Percentiles rank a stretch among this genome's conserved stretches.
Evolutionary conservation across 2,797 vertebrate genomes (phyloP).

Genomic region (Pipistrellus kuhlii): DNA sequence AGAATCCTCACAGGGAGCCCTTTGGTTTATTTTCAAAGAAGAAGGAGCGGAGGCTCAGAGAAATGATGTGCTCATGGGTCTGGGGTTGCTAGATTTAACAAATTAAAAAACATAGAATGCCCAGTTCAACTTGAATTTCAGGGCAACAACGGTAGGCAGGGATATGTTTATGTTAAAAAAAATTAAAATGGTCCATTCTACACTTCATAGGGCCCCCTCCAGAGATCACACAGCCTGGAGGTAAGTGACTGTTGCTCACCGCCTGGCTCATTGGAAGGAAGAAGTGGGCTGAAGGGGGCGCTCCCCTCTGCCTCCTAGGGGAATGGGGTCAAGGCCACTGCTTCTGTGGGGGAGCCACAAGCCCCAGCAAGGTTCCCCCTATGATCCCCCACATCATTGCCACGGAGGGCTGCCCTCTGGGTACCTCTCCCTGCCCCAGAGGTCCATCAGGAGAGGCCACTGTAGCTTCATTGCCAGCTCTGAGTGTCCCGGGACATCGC

Average conservation of each 20-base stretch:
- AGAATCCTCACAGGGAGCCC: background rate
- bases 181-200: background rate
- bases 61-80: background rate
- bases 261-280: background rate
- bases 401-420: background rate
- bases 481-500: background rate
- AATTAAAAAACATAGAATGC: background rate
- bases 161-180: background rate
- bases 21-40: background rate
- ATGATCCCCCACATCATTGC: no score
- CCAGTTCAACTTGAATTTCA: background rate
- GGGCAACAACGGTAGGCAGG: background rate
- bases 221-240: background rate
- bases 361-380: background rate
- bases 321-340: background rate
- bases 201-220: background rate
- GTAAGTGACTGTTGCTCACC: background rate
- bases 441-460: background rate
- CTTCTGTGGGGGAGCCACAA: background rate
- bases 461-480: background rate
- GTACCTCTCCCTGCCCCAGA: background rate
- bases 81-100: background rate
- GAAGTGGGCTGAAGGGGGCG: background rate
- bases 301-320: background rate
- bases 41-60: background rate